phyloP scores from a whole-genome alignment of 2,888 invertebrate species.

The Calameuta idolon region DNA sequence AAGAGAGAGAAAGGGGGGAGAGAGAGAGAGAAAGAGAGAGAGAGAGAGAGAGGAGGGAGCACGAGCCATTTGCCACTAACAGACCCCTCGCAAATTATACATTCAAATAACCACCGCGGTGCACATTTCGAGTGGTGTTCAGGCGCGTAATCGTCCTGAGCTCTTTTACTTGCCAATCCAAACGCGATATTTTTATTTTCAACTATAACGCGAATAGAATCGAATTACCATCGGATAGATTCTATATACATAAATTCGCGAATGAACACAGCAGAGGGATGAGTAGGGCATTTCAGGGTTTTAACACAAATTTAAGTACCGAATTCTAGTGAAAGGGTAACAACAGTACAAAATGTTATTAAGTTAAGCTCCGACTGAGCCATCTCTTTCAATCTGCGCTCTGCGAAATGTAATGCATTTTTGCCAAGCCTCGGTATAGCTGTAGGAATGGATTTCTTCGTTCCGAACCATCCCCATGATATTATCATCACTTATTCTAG shows the following conservation, averaged over 20 bases:
- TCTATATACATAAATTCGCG: neutral
- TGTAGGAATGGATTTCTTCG: neutral
- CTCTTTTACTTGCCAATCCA: neutral
- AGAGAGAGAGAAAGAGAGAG: conserved; percentile 10
- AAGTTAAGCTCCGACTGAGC: conserved; percentile 18
- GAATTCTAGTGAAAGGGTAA: conserved; percentile 8
- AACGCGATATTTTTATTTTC: neutral
- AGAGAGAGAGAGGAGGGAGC: neutral
- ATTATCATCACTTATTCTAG: neutral
- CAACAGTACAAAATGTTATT: conserved; percentile 8
- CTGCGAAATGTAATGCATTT: conserved; percentile 4
- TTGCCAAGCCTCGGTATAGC: conserved; percentile 6
- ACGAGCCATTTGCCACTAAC: neutral
- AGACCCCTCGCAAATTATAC: neutral
- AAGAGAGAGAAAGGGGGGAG: too few relatives aligned
- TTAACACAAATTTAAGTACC: conserved; percentile 10
- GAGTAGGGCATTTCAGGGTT: neutral
- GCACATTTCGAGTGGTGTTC: conserved; percentile 1
- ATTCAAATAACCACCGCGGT: neutral
- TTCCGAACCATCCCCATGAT: neutral
- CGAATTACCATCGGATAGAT: neutral
- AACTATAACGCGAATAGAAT: neutral
- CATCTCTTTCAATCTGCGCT: conserved; percentile 18
- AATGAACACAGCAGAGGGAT: neutral
- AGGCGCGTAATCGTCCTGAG: neutral